phyloP scores from a whole-genome alignment of 2,888 invertebrate genomes.

The Drosophila prostipennis region DNA sequence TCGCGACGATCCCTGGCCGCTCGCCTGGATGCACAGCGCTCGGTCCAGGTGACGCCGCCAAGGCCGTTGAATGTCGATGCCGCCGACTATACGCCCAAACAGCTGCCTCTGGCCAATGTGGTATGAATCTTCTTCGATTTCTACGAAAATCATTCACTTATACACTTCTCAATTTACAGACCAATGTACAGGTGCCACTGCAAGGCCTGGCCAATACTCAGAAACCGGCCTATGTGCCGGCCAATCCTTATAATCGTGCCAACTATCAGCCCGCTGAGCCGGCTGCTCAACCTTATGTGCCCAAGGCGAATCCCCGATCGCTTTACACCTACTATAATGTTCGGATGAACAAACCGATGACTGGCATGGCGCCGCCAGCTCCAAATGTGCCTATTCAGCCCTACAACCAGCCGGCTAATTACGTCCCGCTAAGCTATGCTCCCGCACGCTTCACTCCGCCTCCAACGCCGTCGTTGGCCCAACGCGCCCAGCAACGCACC shows the following conservation, averaged over 20 bases:
- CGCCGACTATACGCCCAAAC: constrained; percentile 54
- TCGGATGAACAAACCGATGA: constrained; percentile 63
- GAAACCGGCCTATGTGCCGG: constrained; percentile 35
- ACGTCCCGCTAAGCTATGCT: constrained; percentile 37
- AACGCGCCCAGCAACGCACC: constrained; percentile 32
- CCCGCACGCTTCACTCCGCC: constrained; percentile 57
- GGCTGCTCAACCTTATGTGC: constrained; percentile 45
- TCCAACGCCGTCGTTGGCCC: constrained; percentile 36
- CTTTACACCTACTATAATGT: constrained; percentile 65
- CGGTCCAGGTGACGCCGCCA: constrained; percentile 30
- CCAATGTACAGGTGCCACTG: constrained; percentile 53
- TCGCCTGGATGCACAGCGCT: constrained; percentile 73
- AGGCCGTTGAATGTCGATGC: constrained; percentile 37
- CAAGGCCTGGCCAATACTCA: constrained; percentile 38
- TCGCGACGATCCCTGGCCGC: constrained; percentile 70
- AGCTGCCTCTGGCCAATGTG: constrained; percentile 59
- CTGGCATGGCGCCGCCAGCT: constrained; percentile 21
- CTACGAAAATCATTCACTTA: background rate
- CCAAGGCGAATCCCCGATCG: constrained; percentile 59
- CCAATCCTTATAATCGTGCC: constrained; percentile 58
- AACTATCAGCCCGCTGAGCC: constrained; percentile 52
- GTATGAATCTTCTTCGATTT: constrained; percentile 31
- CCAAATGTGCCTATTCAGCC: constrained; percentile 23
- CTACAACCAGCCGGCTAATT: background rate
- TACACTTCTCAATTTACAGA: constrained; percentile 36